Base-by-base conservation (phyloP, 2,113 vertebrate species). In the Terrapene triunguis region DNA sequence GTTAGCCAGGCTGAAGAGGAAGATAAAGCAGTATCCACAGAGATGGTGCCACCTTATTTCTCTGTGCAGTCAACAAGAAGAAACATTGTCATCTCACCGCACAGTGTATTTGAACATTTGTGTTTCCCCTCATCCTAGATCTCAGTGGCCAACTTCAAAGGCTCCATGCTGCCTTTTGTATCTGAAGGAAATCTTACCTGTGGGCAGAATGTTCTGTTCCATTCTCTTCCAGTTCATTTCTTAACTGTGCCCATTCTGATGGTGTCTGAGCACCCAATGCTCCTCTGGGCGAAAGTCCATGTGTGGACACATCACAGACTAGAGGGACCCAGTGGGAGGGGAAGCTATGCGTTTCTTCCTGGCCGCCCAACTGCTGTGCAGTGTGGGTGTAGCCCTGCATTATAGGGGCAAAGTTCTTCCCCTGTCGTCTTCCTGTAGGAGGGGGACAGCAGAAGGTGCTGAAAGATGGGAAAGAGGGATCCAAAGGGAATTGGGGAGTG, bases 21-120 rank as follows among this genome's bases (percentile, higher is more conserved):
- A 80, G 74, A 88, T n/a, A 53, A 72, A 79, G 84, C 24, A 0
- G 0, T 89, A 42, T 59, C 54, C 27, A 25, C 29, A 57, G 32
- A 1, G 0, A 74, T 76, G 11, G 51, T 82, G 78, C 89, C 32
- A 25, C 44, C 78, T 24, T 0, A 0, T 32, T 89, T 29, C 82
- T 89, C 0, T 0, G 19, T 38, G 35, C 27, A 47, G 10, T 82
- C 35, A 8, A 10, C 2, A 8, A 27, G 19, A 55, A 76, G 6
- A 3, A 47, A 84, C 87, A 22, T 72, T 57, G 38, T 82, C 65
- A 47, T 50, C 94, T 88, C 3, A 0, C 9, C 0, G 0, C n/a
- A 29, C 19, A 16, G 1, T 0, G 16, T 78, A 22, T 16, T 78
- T 92, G 83, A 92, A 42, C 1, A 44, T 10, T 21, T 48, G n/a